Conservation (phyloP, 2,113 vertebrate genomes). For the Erythrolamprus reginae region DNA sequence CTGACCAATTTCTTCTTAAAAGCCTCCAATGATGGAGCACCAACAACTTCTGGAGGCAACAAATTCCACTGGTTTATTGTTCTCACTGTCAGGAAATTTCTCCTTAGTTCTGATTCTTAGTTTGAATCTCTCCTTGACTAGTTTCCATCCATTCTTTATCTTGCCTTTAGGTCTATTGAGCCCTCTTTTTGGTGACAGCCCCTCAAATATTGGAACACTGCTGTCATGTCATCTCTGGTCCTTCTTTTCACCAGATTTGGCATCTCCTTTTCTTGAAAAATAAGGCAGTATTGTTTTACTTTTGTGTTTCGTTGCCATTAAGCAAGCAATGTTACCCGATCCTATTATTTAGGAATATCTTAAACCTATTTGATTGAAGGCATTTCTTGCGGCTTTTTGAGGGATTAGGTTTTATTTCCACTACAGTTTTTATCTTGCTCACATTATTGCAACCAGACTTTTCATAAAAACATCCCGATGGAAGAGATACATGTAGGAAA, state of each 20-base stretch:
- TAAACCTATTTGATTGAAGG: background rate
- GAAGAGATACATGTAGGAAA: conserved; percentile 18
- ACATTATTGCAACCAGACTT: background rate
- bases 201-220: background rate
- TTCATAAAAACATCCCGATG: background rate
- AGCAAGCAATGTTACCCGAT: background rate
- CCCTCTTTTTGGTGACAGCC: background rate
- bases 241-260: background rate
- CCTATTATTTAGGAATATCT: background rate
- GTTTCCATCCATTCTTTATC: background rate
- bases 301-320: background rate
- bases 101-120: background rate
- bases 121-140: background rate
- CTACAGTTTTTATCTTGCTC: background rate
- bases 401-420: background rate
- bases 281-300: background rate
- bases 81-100: background rate
- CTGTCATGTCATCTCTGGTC: background rate
- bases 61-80: background rate
- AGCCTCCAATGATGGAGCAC: background rate
- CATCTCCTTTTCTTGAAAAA: background rate
- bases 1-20: background rate
- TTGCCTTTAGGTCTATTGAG: background rate
- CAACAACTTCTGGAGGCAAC: background rate
- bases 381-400: background rate